Percentiles rank a stretch among this genome's conserved stretches.
phyloP scores from a whole-genome alignment of 2,888 invertebrate species.

The Anorthoa munda region DNA sequence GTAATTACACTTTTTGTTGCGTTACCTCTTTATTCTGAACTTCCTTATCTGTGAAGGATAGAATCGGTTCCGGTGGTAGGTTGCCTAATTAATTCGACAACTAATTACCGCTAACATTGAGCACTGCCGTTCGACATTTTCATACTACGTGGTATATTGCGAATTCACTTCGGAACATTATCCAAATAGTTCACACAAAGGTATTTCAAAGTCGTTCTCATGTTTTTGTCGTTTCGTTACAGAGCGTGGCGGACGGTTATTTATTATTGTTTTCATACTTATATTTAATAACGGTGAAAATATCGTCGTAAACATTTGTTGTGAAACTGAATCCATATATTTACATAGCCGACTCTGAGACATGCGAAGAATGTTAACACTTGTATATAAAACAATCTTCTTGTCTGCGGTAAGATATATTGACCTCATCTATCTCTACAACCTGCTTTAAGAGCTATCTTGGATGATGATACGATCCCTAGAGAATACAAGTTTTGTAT shows the following conservation, averaged over 20 bases:
- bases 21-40: constrained; percentile 72
- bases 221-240: constrained; percentile 57
- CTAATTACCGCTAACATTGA: constrained; percentile 69
- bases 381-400: not conserved
- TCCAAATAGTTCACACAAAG: constrained; percentile 64
- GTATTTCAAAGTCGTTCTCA: constrained; percentile 64
- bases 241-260: constrained; percentile 43
- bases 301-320: constrained; percentile 30
- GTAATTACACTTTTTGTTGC: constrained; percentile 62
- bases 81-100: constrained; percentile 70
- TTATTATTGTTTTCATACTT: constrained; percentile 52
- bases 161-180: constrained; percentile 31
- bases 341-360: not conserved
- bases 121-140: constrained; percentile 64
- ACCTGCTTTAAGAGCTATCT: not conserved
- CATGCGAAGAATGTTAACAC: constrained; percentile 13
- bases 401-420: not conserved
- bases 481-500: not conserved
- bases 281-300: constrained; percentile 37
- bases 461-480: not conserved
- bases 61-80: constrained; percentile 74
- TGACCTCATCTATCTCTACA: not conserved
- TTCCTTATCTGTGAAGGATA: constrained; percentile 80
- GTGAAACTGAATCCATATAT: constrained; percentile 33
- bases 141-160: constrained; percentile 41